Conservation (phyloP, 2,113 vertebrate species). For the Anolis sagrei region DNA sequence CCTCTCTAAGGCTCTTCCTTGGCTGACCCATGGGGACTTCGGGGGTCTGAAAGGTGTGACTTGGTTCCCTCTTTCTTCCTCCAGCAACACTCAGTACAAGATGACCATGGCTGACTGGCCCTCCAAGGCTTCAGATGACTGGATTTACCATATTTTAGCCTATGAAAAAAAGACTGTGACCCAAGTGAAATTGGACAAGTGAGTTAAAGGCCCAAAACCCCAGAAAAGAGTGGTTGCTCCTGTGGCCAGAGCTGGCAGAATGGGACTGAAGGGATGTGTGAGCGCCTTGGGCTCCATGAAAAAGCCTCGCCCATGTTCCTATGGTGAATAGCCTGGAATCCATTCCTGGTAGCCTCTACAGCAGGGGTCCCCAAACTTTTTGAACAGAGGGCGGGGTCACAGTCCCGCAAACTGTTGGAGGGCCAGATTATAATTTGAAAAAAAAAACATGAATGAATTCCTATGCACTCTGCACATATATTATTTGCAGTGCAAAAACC, state of each 20-base stretch:
- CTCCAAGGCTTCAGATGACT: conserved; percentile 81
- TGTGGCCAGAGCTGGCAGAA: too few species aligned
- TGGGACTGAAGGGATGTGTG: too few species aligned
- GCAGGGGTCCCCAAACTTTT: too few species aligned
- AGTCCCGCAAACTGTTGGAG: too few species aligned
- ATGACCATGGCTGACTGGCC: conserved; percentile 88
- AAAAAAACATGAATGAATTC: too few species aligned
- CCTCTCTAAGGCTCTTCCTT: background rate
- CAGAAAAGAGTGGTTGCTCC: background rate
- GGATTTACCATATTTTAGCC: conserved; percentile 85
- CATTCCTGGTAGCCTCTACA: too few species aligned
- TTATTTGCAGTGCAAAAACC: too few species aligned
- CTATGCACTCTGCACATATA: too few species aligned
- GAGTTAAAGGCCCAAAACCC: conserved; percentile 32
- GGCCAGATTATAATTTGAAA: too few species aligned
- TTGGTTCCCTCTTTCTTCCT: background rate
- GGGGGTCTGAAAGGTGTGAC: background rate
- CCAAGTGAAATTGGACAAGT: conserved; percentile 81
- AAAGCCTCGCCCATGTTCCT: too few species aligned
- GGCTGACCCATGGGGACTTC: background rate
- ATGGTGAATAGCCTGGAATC: too few species aligned
- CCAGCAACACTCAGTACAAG: conserved; percentile 82
- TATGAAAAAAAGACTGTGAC: conserved; percentile 80
- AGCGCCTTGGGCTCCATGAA: background rate
- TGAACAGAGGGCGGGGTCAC: too few species aligned